These are phyloP conservation scores for Drosophila nr. fundita DNA, from an alignment of 2,888 invertebrate genomes.

Conservation along the genomic window DNA sequence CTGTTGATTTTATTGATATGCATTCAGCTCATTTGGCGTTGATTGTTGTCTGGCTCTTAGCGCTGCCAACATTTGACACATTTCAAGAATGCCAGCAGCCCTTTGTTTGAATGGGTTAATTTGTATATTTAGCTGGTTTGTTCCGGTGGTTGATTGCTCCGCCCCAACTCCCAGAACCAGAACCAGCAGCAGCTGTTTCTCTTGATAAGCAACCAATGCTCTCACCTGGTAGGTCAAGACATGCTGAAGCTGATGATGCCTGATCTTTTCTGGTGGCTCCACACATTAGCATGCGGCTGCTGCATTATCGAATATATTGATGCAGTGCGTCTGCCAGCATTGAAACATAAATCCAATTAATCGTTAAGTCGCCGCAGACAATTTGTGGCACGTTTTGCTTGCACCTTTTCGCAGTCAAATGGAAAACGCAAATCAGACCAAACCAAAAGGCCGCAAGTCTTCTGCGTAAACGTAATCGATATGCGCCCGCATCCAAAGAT, in stretches of 20 bases:
- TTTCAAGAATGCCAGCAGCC: conserved; percentile 42
- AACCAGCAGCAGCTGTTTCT: conserved; percentile 15
- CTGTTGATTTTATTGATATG: conserved; percentile 63
- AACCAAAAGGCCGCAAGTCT: conserved; percentile 31
- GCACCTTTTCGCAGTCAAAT: conserved; percentile 62
- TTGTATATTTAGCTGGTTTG: conserved; percentile 70
- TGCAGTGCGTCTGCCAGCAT: conserved; percentile 36
- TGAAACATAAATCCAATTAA: conserved; percentile 72
- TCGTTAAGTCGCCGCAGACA: conserved; percentile 70
- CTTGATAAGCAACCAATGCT: neutral
- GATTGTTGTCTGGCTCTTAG: conserved; percentile 55
- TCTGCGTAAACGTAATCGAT: conserved; percentile 64
- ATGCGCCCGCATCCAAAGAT: conserved; percentile 78
- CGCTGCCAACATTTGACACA: conserved; percentile 64
- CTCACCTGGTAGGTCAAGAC: conserved; percentile 30
- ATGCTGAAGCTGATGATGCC: neutral
- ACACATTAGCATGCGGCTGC: neutral
- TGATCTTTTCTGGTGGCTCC: neutral
- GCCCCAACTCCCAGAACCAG: neutral
- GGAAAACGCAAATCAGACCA: conserved; percentile 73
- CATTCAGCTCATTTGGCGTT: conserved; percentile 59
- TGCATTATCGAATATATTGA: conserved; percentile 66
- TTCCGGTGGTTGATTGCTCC: conserved; percentile 8
- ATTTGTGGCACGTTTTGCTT: conserved; percentile 69
- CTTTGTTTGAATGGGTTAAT: conserved; percentile 76